These are phyloP conservation scores for Podargus strigoides DNA, from an alignment of 2,797 vertebrate species.

Conservation along the genomic window DNA sequence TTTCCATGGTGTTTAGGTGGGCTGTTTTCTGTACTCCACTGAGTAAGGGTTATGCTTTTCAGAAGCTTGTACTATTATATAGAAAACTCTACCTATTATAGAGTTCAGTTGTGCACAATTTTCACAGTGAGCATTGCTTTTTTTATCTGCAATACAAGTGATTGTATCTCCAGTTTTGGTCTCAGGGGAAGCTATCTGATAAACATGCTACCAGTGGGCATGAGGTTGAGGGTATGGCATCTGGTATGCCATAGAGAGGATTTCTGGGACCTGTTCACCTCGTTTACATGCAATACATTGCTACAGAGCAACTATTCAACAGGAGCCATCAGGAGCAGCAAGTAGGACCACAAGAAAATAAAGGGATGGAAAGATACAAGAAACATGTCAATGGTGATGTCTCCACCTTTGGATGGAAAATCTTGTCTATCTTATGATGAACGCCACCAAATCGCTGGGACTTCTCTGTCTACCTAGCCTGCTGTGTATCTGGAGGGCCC, in stretches of 20 bases:
- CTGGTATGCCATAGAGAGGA: neutral
- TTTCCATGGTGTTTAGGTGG: neutral
- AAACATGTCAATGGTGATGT: neutral
- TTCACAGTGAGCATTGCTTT: neutral
- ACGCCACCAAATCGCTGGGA: conserved; percentile 35
- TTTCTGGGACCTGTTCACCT: conserved; percentile 19
- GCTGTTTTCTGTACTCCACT: neutral
- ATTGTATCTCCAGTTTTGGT: neutral
- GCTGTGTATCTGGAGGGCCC: conserved; percentile 54
- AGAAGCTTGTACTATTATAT: neutral
- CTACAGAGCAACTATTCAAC: conserved; percentile 12
- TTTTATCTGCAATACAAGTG: neutral
- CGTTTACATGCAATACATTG: neutral
- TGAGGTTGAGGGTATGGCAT: neutral
- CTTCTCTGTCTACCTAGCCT: conserved; percentile 47
- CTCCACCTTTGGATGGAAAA: conserved; percentile 39
- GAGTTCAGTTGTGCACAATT: neutral
- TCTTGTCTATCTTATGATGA: conserved; percentile 30
- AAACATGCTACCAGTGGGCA: neutral
- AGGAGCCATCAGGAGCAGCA: neutral
- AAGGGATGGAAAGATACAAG: neutral
- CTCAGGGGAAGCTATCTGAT: neutral
- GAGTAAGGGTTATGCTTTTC: neutral
- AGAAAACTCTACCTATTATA: neutral
- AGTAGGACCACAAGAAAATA: conserved; percentile 8